phyloP scores from a whole-genome alignment of 2,113 vertebrate species.

The Lamprotornis superbus region DNA sequence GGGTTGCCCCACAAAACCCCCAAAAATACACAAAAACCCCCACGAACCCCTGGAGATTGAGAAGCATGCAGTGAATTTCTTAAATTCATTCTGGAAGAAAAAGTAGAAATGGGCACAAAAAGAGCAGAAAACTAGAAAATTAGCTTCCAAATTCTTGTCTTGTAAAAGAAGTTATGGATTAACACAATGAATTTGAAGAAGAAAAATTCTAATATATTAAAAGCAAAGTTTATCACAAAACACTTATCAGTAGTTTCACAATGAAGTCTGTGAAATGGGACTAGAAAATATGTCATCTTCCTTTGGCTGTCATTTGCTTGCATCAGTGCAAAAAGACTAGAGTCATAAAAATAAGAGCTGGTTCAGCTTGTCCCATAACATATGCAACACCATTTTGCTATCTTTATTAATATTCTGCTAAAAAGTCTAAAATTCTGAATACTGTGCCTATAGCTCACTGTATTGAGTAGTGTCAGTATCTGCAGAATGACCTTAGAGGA shows the following conservation, averaged over 20 bases:
- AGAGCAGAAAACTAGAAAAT: not conserved
- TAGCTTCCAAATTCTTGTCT: not conserved
- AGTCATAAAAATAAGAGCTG: not conserved
- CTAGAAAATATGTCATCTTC: not conserved
- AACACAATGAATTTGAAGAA: not conserved
- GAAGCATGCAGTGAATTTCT: not conserved
- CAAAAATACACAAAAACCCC: accelerated
- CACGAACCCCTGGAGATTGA: not conserved
- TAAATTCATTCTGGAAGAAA: not conserved
- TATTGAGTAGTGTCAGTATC: not conserved
- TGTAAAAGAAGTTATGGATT: not conserved
- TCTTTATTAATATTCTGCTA: not conserved
- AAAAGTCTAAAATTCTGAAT: not conserved
- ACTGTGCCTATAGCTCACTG: not conserved
- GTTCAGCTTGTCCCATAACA: not conserved
- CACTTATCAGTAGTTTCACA: not conserved
- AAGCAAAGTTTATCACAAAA: not conserved
- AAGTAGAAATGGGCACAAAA: not conserved
- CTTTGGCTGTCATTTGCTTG: not conserved
- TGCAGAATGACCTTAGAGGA: not conserved
- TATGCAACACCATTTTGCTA: not conserved
- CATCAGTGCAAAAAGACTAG: not conserved
- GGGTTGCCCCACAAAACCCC: not conserved
- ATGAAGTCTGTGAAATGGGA: not conserved
- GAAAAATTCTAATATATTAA: not conserved